Conservation (phyloP, 2,797 vertebrate genomes). For the Heterohyrax brucei region DNA sequence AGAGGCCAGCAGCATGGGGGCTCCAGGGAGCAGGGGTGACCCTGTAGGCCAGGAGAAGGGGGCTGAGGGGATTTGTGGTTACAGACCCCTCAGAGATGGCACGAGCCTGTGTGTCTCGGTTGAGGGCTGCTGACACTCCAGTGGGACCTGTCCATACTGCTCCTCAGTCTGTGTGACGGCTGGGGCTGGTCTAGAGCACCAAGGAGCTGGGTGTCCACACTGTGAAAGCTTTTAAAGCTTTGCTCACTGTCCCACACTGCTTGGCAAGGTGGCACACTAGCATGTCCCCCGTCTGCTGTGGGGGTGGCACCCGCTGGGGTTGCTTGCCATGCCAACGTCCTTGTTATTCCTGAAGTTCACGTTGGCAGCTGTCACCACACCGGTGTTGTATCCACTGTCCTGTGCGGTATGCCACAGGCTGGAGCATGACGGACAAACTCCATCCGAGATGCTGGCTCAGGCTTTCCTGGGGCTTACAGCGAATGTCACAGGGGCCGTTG, state of each 20-base stretch:
- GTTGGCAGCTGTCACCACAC: background rate
- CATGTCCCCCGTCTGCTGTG: background rate
- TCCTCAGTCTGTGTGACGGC: background rate
- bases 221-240: background rate
- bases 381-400: background rate
- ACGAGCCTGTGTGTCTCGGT: background rate
- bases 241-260: background rate
- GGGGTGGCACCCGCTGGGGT: background rate
- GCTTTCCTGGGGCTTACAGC: accelerated
- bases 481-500: background rate
- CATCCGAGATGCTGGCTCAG: accelerated
- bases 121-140: background rate
- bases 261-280: background rate
- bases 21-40: no score
- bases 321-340: background rate
- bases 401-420: no score
- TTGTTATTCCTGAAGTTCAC: background rate
- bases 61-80: background rate
- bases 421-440: accelerated
- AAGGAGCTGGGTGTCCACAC: background rate
- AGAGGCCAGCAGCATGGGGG: no score
- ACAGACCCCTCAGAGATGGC: background rate
- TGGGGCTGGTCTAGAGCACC: background rate
- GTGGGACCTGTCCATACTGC: background rate
- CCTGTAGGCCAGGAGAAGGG: no score